Conservation (phyloP, 2,797 vertebrate genomes). For the Acridotheres tristis region DNA sequence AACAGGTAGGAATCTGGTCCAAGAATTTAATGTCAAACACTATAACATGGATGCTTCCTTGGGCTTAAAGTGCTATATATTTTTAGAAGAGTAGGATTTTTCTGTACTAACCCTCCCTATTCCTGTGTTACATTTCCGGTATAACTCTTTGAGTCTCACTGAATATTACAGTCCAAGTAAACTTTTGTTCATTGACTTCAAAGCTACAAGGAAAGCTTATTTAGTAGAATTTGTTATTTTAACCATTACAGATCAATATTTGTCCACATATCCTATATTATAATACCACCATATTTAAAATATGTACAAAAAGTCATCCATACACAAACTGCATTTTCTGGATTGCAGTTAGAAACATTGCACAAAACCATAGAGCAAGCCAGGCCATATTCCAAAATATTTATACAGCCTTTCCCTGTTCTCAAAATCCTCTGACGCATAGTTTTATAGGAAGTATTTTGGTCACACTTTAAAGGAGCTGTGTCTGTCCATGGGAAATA, state of each 20-base stretch:
- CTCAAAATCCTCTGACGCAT: background rate
- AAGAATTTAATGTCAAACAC: background rate
- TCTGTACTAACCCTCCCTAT: background rate
- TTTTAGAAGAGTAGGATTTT: background rate
- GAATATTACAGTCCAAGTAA: background rate
- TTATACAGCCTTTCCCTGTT: background rate
- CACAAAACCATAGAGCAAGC: background rate
- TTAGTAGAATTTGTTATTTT: background rate
- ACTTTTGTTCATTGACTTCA: background rate
- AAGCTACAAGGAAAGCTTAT: background rate
- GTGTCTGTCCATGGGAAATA: background rate
- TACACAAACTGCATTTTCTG: background rate
- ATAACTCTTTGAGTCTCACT: background rate
- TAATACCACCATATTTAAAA: background rate
- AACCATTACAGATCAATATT: background rate
- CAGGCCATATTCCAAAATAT: background rate
- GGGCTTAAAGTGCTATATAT: background rate
- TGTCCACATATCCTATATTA: background rate
- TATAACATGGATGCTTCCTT: background rate
- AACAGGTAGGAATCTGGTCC: background rate
- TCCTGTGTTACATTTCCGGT: background rate
- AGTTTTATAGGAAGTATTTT: background rate
- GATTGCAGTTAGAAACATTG: background rate
- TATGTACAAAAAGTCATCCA: background rate
- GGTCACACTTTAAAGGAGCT: background rate